Conservation (phyloP, 2,888 invertebrate species). For the Idaea aversata region DNA sequence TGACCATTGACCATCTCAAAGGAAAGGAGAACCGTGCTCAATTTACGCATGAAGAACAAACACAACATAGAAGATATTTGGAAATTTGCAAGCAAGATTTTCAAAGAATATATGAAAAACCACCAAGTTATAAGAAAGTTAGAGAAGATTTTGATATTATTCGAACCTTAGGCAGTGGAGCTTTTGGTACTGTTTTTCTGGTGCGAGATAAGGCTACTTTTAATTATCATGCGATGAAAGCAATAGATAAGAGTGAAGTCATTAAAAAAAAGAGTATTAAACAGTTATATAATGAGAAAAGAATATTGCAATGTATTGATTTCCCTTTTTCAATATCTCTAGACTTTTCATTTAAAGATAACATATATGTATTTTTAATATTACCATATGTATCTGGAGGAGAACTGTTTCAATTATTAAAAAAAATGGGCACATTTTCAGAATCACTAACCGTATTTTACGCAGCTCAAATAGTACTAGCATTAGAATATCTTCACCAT, state of each 20-base stretch:
- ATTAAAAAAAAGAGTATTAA: slow-evolving; percentile 90
- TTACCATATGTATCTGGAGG: slow-evolving; percentile 92
- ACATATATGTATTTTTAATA: slow-evolving; percentile 88
- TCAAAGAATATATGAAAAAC: slow-evolving; percentile 30
- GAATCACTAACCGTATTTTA: slow-evolving; percentile 92
- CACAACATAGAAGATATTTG: slow-evolving; percentile 48
- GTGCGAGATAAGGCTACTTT: slow-evolving; percentile 81
- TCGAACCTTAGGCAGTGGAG: slow-evolving; percentile 89
- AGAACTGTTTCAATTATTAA: slow-evolving; percentile 88
- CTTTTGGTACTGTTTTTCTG: slow-evolving; percentile 91
- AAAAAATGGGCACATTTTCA: slow-evolving; percentile 79
- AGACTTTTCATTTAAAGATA: slow-evolving; percentile 90
- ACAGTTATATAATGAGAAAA: slow-evolving; percentile 92
- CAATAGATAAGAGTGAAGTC: slow-evolving; percentile 89
- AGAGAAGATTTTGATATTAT: slow-evolving; percentile 85
- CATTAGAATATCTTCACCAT: slow-evolving; percentile 93
- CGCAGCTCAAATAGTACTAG: slow-evolving; percentile 92
- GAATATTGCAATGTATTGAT: slow-evolving; percentile 88
- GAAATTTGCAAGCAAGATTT: slow-evolving; percentile 58
- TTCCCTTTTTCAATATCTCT: slow-evolving; percentile 92
- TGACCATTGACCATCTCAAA: not conserved
- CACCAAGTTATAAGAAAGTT: slow-evolving; percentile 34
- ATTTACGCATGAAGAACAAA: not conserved
- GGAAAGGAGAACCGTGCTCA: not conserved
- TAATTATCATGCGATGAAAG: slow-evolving; percentile 90